phyloP scores from a whole-genome alignment of 2,113 vertebrate species.

The Lanius collurio region DNA sequence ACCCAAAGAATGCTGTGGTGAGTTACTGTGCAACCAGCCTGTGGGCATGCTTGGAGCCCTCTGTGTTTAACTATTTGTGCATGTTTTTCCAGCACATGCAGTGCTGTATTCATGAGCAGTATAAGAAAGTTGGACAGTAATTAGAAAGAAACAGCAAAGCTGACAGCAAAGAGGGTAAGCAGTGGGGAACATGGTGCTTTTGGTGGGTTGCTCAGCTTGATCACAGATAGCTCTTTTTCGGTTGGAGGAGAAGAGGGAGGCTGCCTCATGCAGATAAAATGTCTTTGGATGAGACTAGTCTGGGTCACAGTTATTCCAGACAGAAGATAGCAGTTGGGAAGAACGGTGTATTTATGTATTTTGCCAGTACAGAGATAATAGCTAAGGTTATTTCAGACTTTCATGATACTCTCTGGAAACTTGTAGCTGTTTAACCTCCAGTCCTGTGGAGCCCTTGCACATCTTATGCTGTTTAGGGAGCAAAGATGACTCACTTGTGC shows the following conservation, averaged over 20 bases:
- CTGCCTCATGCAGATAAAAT: not conserved
- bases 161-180: not conserved
- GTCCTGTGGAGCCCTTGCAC: not conserved
- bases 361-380: not conserved
- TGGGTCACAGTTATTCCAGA: not conserved
- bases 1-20: constrained; percentile 94
- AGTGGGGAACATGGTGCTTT: not conserved
- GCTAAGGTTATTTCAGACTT: not conserved
- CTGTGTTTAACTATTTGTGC: not conserved
- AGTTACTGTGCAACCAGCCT: constrained; percentile 62
- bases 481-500: not conserved
- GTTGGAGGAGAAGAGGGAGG: not conserved
- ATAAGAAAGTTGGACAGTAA: not conserved
- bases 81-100: not conserved
- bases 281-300: not conserved
- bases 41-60: not conserved
- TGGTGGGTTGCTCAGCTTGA: not conserved
- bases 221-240: not conserved
- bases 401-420: not conserved
- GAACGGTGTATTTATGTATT: not conserved
- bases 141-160: not conserved
- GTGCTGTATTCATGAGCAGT: not conserved
- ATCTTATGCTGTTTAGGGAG: not conserved
- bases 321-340: not conserved
- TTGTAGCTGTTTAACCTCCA: not conserved